phyloP scores from a whole-genome alignment of 1,140 invertebrate species.

The Meloidogyne chitwoodi region DNA sequence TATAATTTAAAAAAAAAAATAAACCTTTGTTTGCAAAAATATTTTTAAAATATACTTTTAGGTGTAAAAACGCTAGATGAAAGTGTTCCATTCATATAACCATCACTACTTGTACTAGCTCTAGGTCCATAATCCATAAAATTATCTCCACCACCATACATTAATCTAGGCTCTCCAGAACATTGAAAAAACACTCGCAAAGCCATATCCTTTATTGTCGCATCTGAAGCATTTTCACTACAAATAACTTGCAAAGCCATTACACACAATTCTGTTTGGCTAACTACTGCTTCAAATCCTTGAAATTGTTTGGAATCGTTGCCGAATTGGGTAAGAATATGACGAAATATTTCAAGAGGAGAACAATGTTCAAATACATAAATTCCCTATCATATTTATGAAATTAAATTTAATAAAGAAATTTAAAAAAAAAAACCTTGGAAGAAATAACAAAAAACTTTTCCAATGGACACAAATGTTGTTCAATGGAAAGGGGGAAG shows the following conservation, averaged over 20 bases:
- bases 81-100: slow-evolving; percentile 1
- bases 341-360: slow-evolving; percentile 40
- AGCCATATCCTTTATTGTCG: slow-evolving; percentile 30
- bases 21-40: no score
- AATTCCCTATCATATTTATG: slow-evolving; percentile 20
- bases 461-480: slow-evolving; percentile 25
- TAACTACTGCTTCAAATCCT: slow-evolving; percentile 13
- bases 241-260: slow-evolving; percentile 34
- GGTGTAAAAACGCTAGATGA: slow-evolving; percentile 11
- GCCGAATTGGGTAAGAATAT: slow-evolving; percentile 21
- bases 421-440: slow-evolving; percentile 24
- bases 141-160: background rate
- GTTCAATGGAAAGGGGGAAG: slow-evolving; percentile 23
- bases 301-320: slow-evolving; percentile 47
- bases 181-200: slow-evolving; percentile 29
- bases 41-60: background rate
- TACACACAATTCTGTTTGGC: slow-evolving; percentile 23
- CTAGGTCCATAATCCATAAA: background rate
- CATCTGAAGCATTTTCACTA: slow-evolving; percentile 28
- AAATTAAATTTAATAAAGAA: background rate
- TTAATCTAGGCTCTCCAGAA: slow-evolving; percentile 31
- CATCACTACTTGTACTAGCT: background rate
- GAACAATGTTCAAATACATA: slow-evolving; percentile 38
- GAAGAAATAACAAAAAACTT: slow-evolving; percentile 38
- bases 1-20: background rate